Percentiles rank a stretch among this genome's conserved stretches.
These are phyloP conservation scores for Meandrusa payeni DNA, from an alignment of 2,888 invertebrate species.

Conservation along the genomic window DNA sequence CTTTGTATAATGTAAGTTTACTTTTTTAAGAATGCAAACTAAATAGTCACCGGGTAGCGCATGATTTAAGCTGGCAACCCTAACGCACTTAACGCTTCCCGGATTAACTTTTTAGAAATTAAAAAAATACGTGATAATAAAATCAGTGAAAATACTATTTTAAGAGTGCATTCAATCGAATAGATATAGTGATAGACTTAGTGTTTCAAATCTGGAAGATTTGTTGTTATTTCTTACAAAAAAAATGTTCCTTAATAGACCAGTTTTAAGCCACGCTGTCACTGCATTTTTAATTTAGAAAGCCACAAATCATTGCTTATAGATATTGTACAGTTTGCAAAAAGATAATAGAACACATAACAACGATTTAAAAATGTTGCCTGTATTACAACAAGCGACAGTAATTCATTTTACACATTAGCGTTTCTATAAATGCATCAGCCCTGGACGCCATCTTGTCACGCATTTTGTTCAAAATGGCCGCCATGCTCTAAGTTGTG, in stretches of 20 bases:
- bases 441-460: conserved; percentile 36
- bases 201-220: conserved; percentile 4
- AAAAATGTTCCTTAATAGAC: conserved; percentile 33
- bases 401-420: neutral
- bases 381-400: too few species aligned
- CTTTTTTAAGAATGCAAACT: conserved; percentile 70
- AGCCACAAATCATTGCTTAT: conserved; percentile 65
- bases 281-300: conserved; percentile 64
- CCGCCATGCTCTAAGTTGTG: conserved; percentile 68
- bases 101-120: conserved; percentile 36
- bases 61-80: conserved; percentile 66
- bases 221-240: conserved; percentile 1
- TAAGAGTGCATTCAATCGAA: neutral
- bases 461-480: conserved; percentile 45
- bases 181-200: conserved; percentile 20
- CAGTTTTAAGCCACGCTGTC: conserved; percentile 57
- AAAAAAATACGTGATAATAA: conserved; percentile 5
- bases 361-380: too few species aligned
- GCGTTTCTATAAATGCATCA: conserved; percentile 7
- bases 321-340: conserved; percentile 16
- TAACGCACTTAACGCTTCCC: conserved; percentile 67
- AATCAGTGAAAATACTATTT: neutral
- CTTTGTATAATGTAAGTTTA: conserved; percentile 68
- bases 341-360: neutral
- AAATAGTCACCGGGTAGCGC: conserved; percentile 75